Evolutionary conservation across 1,140 invertebrate genomes (phyloP), one percentile per base, ranked within the genome.

Genomic region (Chelonus insularis): DNA sequence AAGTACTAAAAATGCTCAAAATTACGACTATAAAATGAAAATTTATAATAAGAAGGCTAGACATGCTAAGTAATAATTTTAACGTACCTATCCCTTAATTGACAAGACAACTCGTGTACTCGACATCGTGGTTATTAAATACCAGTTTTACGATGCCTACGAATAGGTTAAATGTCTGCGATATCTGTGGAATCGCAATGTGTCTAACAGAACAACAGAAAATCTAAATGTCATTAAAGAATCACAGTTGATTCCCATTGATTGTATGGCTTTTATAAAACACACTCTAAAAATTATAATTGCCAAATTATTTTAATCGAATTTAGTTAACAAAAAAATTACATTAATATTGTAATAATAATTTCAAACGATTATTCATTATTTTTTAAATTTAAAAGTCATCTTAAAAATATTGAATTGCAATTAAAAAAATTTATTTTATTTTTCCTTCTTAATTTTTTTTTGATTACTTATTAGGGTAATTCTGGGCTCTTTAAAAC

Each of bases 171-270:
- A 12, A 58, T 47, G 14, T 9, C 23, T 45, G n/a, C 45, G 41
- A 58, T 58, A 36, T 21, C 34, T 39, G 56, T 58, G 43, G 41
- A 43, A 58, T 58, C 48, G 45, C 45, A 56, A 37, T n/a, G n/a
- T 39, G 21, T 25, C n/a, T 36, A 56, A 29, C 34, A 56, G 12
- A 36, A 45, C 37, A 43, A 45, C 36, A 8, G 36, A 55, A 55
- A 55, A 55, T 55, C 36, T 39, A 9, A 25, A 36, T 8, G 36
- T 16, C 36, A 55, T 39, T 55, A 4, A 55, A 21, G 20, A 11
- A 37, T 39, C 34, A 8, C 23, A 12, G 39, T 55, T 18, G 34
- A 37, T 9, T 50, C 11, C 20, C 3, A n/a, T n/a, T n/a, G n/a
- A n/a, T n/a, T n/a, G n/a, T n/a, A n/a, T n/a, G n/a, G n/a, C n/a